These are phyloP conservation scores for Crotalus helleri DNA, from an alignment of 2,113 vertebrate genomes.

Conservation along the genomic window DNA sequence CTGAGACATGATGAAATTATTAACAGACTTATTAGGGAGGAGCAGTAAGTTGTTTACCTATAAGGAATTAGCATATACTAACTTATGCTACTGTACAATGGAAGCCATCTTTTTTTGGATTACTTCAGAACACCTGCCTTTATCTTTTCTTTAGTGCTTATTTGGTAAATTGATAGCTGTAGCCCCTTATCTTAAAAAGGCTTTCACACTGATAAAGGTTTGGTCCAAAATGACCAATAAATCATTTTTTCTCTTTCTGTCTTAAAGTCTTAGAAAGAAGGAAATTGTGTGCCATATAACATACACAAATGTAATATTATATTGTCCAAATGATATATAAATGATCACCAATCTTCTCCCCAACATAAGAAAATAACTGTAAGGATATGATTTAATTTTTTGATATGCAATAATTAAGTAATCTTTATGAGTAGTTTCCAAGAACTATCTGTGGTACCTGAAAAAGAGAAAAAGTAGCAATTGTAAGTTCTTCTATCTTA, in stretches of 20 bases:
- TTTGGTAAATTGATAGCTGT: neutral
- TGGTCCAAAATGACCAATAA: neutral
- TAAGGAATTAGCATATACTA: neutral
- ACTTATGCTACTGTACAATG: neutral
- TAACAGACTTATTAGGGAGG: too few relatives aligned
- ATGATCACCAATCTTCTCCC: neutral
- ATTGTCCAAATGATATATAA: neutral
- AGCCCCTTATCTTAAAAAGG: neutral
- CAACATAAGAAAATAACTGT: neutral
- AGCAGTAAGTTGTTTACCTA: too few relatives aligned
- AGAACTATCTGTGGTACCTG: neutral
- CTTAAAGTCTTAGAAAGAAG: neutral
- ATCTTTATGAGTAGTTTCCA: neutral
- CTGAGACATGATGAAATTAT: too few relatives aligned
- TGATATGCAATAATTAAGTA: neutral
- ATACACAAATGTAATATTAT: neutral
- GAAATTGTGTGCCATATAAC: neutral
- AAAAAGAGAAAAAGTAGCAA: neutral
- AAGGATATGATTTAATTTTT: neutral
- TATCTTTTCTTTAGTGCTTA: neutral
- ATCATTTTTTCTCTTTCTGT: neutral
- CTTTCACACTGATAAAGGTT: neutral
- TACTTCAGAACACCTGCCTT: neutral
- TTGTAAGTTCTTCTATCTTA: neutral
- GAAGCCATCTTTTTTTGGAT: neutral